phyloP scores from a whole-genome alignment of 2,888 invertebrate species.

The Sthenelais limicola region DNA sequence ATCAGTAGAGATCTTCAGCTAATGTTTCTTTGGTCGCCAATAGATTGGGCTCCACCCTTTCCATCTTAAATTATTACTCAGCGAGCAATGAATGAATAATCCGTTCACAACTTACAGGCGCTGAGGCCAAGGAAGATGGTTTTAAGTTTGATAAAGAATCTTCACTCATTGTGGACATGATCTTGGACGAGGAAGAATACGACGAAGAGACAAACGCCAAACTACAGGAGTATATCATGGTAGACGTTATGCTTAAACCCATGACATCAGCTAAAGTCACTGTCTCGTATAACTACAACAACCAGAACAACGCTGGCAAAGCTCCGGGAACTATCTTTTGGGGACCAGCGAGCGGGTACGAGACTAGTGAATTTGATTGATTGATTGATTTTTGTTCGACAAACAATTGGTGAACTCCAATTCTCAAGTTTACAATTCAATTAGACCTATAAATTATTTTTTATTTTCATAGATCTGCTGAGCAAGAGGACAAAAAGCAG shows the following conservation, averaged over 20 bases:
- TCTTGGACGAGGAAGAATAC: slow-evolving; percentile 61
- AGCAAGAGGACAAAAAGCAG: slow-evolving; percentile 51
- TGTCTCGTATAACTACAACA: slow-evolving; percentile 20
- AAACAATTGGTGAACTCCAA: too few relatives aligned
- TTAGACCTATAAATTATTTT: too few relatives aligned
- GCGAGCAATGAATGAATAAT: too few relatives aligned
- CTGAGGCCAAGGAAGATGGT: slow-evolving; percentile 53
- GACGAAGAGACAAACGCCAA: slow-evolving; percentile 52
- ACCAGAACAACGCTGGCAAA: slow-evolving; percentile 26
- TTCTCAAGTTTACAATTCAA: too few relatives aligned
- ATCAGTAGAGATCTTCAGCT: too few relatives aligned
- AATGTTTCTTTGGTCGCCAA: too few relatives aligned
- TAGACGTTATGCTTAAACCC: slow-evolving; percentile 36
- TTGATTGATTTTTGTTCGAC: too few relatives aligned
- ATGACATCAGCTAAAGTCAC: slow-evolving; percentile 4
- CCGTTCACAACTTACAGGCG: too few relatives aligned
- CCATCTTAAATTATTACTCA: too few relatives aligned
- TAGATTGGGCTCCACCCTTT: too few relatives aligned
- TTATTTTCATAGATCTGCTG: slow-evolving; percentile 11
- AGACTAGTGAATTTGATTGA: background rate
- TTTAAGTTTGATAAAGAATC: slow-evolving; percentile 59
- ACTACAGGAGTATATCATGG: slow-evolving; percentile 44
- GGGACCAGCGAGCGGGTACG: slow-evolving; percentile 27
- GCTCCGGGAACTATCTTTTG: slow-evolving; percentile 36
- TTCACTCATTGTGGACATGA: slow-evolving; percentile 62